A percentile compares a stretch with the other conserved stretches of the same genome.
These are phyloP conservation scores for Oligia latruncula DNA, from an alignment of 2,888 invertebrate species.

Conservation along the genomic window DNA sequence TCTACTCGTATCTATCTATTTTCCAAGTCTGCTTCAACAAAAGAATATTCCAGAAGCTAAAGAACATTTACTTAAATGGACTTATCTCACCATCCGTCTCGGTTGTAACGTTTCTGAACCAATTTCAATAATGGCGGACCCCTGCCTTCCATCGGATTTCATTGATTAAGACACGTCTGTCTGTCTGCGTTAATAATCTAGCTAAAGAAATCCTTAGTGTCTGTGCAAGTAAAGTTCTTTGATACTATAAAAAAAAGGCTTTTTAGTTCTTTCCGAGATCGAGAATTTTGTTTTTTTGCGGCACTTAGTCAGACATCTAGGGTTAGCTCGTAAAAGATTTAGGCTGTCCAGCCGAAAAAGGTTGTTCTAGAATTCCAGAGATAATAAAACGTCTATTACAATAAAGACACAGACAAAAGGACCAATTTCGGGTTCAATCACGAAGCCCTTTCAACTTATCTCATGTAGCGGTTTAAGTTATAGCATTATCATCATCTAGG, in stretches of 20 bases:
- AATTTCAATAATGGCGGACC: conserved; percentile 68
- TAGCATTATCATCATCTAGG: not conserved
- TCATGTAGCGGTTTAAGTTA: conserved; percentile 15
- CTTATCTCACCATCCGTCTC: conserved; percentile 59
- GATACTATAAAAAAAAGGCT: not conserved
- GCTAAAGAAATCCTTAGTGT: conserved; percentile 48
- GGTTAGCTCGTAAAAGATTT: conserved; percentile 44
- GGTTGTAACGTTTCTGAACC: conserved; percentile 48
- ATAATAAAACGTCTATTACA: conserved; percentile 46
- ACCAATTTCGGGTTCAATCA: conserved; percentile 37
- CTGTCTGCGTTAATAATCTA: conserved; percentile 53
- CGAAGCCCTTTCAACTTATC: conserved; percentile 21
- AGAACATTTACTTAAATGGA: conserved; percentile 12
- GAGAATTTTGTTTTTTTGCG: conserved; percentile 14
- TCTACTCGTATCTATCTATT: not conserved
- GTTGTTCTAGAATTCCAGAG: conserved; percentile 26
- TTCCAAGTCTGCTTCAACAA: not conserved
- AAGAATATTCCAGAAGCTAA: conserved; percentile 14
- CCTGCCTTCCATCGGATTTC: conserved; percentile 55
- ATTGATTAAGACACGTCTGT: conserved; percentile 67
- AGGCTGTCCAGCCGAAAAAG: conserved; percentile 28
- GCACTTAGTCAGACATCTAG: conserved; percentile 14
- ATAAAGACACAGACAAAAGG: conserved; percentile 24
- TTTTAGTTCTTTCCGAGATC: not conserved
- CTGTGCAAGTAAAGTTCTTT: conserved; percentile 22